Conservation (phyloP, 2,888 invertebrate species). For the Caenorhabditis sp. region DNA sequence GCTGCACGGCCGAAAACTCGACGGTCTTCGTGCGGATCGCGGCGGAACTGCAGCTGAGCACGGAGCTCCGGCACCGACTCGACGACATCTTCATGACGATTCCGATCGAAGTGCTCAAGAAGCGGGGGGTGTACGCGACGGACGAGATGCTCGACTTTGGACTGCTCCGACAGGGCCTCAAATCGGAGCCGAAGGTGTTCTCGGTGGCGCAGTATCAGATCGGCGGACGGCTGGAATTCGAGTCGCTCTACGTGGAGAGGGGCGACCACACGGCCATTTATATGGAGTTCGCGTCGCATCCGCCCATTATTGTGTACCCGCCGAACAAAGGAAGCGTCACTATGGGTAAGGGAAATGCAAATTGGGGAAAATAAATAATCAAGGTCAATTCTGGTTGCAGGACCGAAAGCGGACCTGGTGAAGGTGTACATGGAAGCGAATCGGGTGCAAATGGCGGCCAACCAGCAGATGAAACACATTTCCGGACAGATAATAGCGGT, state of each 20-base stretch:
- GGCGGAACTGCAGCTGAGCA: constrained; percentile 28
- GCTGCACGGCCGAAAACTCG: constrained; percentile 64
- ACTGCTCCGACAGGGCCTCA: constrained; percentile 83
- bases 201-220: constrained; percentile 84
- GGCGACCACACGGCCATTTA: constrained; percentile 69
- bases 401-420: constrained; percentile 68
- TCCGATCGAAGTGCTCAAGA: constrained; percentile 71
- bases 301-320: constrained; percentile 72
- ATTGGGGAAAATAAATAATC: neutral
- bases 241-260: constrained; percentile 71
- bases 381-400: constrained; percentile 38
- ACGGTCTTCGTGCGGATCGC: constrained; percentile 69
- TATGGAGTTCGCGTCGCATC: constrained; percentile 74
- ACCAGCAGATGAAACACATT: constrained; percentile 50
- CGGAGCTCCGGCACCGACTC: neutral
- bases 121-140: constrained; percentile 86
- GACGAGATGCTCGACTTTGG: constrained; percentile 89
- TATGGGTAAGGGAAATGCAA: constrained; percentile 4
- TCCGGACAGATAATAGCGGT: constrained; percentile 81
- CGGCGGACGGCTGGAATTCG: constrained; percentile 83
- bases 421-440: constrained; percentile 71
- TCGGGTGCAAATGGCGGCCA: constrained; percentile 20
- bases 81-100: constrained; percentile 54
- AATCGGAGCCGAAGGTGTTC: constrained; percentile 83
- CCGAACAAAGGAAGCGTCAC: constrained; percentile 34